A percentile compares a stretch with the other conserved stretches of the same genome.
These are phyloP conservation scores for Idris sp. DNA, from an alignment of 1,140 invertebrate species.

Conservation along the genomic window DNA sequence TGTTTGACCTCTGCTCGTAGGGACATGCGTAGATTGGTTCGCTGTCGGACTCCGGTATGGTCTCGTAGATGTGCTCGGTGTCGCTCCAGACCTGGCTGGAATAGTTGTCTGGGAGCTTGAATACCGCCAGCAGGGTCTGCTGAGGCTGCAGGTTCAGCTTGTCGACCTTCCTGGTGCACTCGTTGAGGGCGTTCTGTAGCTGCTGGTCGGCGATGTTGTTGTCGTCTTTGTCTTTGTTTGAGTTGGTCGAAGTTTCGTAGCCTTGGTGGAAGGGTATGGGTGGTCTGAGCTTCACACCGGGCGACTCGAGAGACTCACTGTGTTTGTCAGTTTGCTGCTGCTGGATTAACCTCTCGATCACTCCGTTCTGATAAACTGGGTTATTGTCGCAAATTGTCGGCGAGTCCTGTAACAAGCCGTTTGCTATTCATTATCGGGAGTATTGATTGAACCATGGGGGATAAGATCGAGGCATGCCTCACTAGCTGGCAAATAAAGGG, in stretches of 20 bases:
- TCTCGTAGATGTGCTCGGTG: slow-evolving; percentile 84
- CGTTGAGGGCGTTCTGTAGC: slow-evolving; percentile 68
- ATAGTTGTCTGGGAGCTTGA: slow-evolving; percentile 70
- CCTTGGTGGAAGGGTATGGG: slow-evolving; percentile 51
- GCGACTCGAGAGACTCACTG: slow-evolving; percentile 56
- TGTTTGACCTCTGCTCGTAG: slow-evolving; percentile 77
- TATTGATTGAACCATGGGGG: slow-evolving; percentile 32
- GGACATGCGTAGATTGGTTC: slow-evolving; percentile 84
- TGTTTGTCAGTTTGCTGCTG: slow-evolving; percentile 67
- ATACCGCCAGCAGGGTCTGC: slow-evolving; percentile 48
- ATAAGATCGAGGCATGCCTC: too few relatives aligned
- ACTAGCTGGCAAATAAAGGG: too few relatives aligned
- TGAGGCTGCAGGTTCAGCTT: slow-evolving; percentile 62
- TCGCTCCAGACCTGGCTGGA: slow-evolving; percentile 74
- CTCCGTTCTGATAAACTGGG: slow-evolving; percentile 79
- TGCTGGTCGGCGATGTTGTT: slow-evolving; percentile 45
- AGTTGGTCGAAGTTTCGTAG: slow-evolving; percentile 25
- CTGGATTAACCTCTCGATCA: slow-evolving; percentile 79
- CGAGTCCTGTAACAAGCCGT: slow-evolving; percentile 66
- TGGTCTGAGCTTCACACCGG: slow-evolving; percentile 57
- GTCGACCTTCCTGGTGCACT: slow-evolving; percentile 71
- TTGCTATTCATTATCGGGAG: slow-evolving; percentile 45
- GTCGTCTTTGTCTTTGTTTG: slow-evolving; percentile 23
- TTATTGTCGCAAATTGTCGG: slow-evolving; percentile 67
- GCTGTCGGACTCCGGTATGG: slow-evolving; percentile 83